A percentile compares a stretch with the other conserved stretches of the same genome.
Evolutionary conservation across 2,113 vertebrate species (phyloP).

Genomic region (Pavo muticus): DNA sequence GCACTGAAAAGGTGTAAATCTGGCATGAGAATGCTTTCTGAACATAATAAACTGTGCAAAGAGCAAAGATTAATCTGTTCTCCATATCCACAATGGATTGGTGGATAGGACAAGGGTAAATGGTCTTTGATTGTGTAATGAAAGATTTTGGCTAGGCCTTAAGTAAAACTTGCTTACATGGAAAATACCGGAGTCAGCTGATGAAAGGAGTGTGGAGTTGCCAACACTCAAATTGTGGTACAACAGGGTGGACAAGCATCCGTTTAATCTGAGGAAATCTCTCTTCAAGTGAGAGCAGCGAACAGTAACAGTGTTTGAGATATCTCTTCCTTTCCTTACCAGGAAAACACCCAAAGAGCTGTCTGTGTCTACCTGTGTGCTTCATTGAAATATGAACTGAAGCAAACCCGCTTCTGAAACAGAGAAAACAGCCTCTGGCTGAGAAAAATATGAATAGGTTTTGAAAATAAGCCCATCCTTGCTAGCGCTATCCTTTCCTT

Average conservation of each 20-base stretch:
- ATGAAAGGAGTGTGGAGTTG: neutral
- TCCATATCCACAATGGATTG: neutral
- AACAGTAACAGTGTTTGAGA: neutral
- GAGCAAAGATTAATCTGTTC: neutral
- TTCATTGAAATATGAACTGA: neutral
- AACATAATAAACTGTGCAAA: neutral
- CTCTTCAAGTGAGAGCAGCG: neutral
- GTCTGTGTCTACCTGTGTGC: neutral
- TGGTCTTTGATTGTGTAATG: neutral
- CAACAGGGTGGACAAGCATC: neutral
- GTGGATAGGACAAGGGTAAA: neutral
- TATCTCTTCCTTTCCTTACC: neutral
- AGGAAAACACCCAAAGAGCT: neutral
- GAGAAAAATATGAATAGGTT: neutral
- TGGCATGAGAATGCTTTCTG: constrained; percentile 10
- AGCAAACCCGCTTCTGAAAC: neutral
- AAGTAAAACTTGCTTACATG: neutral
- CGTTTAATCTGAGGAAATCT: neutral
- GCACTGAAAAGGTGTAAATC: neutral
- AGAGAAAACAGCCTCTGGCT: neutral
- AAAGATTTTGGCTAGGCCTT: neutral
- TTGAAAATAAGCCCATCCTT: neutral
- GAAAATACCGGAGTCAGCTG: neutral
- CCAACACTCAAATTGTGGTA: neutral
- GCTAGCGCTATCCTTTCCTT: neutral